Conservation (phyloP, 2,888 invertebrate species). For the Rhopalosiphum nymphaeae region DNA sequence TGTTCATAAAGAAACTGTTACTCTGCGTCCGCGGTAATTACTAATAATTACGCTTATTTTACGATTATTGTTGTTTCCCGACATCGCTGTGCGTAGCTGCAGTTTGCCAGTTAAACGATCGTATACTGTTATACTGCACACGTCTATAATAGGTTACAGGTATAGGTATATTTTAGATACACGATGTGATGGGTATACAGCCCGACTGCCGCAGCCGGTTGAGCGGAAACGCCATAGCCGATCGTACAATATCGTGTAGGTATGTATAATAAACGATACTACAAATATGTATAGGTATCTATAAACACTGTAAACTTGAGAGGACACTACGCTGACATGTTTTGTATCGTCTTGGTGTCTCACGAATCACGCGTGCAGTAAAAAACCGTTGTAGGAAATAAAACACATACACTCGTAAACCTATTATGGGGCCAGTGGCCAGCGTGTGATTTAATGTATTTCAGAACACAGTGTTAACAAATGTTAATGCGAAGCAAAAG, state of each 20-base stretch:
- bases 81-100: background rate
- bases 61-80: conserved; percentile 17
- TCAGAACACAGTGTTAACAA: background rate
- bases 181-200: background rate
- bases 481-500: background rate
- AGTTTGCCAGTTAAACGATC: background rate
- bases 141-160: background rate
- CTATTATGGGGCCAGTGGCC: background rate
- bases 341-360: background rate
- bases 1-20: background rate
- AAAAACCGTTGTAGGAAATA: background rate
- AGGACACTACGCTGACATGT: background rate
- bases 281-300: background rate
- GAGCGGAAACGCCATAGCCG: conserved; percentile 1
- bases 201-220: background rate
- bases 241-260: background rate
- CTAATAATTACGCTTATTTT: conserved; percentile 13
- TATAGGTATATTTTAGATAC: background rate
- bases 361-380: background rate
- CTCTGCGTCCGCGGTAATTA: background rate
- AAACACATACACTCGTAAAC: background rate
- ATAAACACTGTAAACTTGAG: background rate
- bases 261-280: background rate
- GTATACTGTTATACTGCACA: conserved; percentile 7
- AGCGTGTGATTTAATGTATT: background rate